These are phyloP conservation scores for Nymphicus hollandicus DNA, from an alignment of 2,113 vertebrate genomes.

Conservation along the genomic window DNA sequence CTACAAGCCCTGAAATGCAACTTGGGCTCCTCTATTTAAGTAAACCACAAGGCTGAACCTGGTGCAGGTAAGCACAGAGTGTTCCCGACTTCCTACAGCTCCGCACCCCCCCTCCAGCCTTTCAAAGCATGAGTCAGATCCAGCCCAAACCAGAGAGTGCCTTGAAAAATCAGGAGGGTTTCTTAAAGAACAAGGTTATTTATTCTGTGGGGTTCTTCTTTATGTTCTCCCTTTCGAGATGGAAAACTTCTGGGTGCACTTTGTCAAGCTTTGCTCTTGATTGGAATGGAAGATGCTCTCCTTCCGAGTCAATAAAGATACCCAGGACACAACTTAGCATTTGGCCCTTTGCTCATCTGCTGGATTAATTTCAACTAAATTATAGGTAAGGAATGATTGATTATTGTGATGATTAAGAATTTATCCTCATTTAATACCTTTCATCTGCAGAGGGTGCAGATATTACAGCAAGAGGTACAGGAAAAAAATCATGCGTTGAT, in stretches of 20 bases:
- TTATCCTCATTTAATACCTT: slow-evolving; percentile 62
- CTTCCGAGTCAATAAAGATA: slow-evolving; percentile 45
- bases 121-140: background rate
- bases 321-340: slow-evolving; percentile 50
- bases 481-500: background rate
- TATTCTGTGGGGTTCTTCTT: background rate
- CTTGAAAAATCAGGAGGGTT: background rate
- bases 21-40: background rate
- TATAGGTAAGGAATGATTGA: slow-evolving; percentile 58
- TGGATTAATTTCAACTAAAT: slow-evolving; percentile 62
- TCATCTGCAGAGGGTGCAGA: slow-evolving; percentile 16
- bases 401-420: slow-evolving; percentile 64
- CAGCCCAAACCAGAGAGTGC: background rate
- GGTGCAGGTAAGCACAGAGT: slow-evolving; percentile 4
- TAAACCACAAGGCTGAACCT: background rate
- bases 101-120: background rate
- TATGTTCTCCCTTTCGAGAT: background rate
- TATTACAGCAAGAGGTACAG: background rate
- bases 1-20: background rate
- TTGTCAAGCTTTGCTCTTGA: background rate
- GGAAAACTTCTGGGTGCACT: slow-evolving; percentile 1
- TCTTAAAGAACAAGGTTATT: background rate
- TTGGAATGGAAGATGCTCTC: slow-evolving; percentile 2
- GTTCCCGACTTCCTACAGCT: background rate
- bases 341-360: slow-evolving; percentile 40